Evolutionary conservation across 1,140 invertebrate species (phyloP), one percentile per base, ranked within the genome.

Genomic region (Manduca sexta): DNA sequence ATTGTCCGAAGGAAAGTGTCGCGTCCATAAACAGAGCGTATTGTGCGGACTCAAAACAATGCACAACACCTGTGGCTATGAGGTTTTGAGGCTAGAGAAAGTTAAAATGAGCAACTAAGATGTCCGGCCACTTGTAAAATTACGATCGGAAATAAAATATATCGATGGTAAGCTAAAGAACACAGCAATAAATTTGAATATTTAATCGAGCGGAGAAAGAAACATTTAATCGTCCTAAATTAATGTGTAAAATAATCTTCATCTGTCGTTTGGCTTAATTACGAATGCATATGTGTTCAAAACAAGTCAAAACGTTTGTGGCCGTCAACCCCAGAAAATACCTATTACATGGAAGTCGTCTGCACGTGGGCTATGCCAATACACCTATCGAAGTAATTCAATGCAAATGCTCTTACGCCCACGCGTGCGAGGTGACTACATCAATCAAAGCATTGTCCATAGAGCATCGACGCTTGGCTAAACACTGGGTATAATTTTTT

Each of bases 71-170:
- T 49, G 60, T 41, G 45, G 49, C 48, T 78, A 76, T 64, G 73
- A 72, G 80, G 80, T 84, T 81, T 74, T 70, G 74, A 75, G 81
- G 81, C 72, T 81, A 83, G 81, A 84, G 77, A 84, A 84, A 84
- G 78, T 81, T 66, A 76, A 75, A 75, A 72, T 74, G 78, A 62
- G 66, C 63, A 70, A 67, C 44, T 49, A 31, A 70, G 49, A 65
- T 68, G 60, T 68, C 62, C 58, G 60, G 54, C 37, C 47, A 54
- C 43, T 39, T 31, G 45, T 51, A 37, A 63, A 64, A 56, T 43
- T 46, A 39, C 37, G 34, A 60, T 56, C 41, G 29, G 16, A 51
- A 57, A 64, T 60, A 53, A 52, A 57, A 45, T 17, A 15, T 45
- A 35, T 35, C 29, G 49, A 41, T 53, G 39, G 10, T 26, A n/a